phyloP scores from a whole-genome alignment of 2,113 vertebrate species.

The Vulpes vulpes region DNA sequence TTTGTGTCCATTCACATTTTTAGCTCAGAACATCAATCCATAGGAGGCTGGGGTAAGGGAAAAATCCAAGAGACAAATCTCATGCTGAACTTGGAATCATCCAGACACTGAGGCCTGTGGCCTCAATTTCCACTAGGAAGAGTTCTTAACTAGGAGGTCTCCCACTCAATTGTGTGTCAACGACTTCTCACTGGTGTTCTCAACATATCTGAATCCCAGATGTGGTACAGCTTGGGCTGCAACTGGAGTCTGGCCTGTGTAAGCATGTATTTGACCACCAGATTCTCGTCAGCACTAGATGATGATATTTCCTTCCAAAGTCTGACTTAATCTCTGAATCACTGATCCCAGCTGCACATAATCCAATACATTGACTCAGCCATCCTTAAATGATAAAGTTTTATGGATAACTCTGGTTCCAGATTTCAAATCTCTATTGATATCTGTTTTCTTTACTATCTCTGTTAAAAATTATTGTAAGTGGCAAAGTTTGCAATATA shows the following conservation, averaged over 20 bases:
- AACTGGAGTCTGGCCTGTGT: background rate
- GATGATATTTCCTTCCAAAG: slow-evolving; percentile 16
- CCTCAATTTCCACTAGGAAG: background rate
- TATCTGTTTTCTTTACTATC: background rate
- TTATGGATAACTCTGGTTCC: background rate
- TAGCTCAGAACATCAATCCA: background rate
- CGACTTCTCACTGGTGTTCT: background rate
- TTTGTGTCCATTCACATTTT: background rate
- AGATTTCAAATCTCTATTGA: background rate
- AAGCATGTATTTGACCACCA: background rate
- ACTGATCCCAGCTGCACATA: background rate
- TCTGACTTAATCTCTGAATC: slow-evolving; percentile 12
- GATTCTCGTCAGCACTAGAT: background rate
- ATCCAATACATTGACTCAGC: background rate
- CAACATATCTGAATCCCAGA: background rate
- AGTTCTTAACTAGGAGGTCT: background rate
- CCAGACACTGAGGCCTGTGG: background rate
- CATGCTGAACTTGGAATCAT: slow-evolving; percentile 4
- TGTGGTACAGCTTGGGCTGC: background rate
- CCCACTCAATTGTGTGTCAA: background rate
- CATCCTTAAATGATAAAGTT: background rate
- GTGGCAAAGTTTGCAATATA: background rate
- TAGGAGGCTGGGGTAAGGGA: background rate
- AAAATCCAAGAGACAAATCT: background rate
- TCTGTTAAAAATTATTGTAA: slow-evolving; percentile 8